phyloP scores from a whole-genome alignment of 2,888 invertebrate species.

The Bhutanitis thaidina region DNA sequence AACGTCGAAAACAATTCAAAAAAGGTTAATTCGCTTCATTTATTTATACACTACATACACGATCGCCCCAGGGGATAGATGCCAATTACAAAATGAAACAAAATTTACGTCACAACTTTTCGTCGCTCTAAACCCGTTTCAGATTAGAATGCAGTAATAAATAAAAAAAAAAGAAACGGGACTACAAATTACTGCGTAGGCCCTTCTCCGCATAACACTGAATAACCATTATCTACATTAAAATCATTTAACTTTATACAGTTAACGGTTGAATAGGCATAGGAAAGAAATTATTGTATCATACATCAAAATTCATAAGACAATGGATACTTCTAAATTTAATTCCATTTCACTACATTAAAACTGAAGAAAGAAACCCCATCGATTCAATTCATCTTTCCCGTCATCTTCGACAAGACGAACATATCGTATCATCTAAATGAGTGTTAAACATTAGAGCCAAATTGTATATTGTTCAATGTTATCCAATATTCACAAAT shows the following conservation, averaged over 20 bases:
- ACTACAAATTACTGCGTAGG: not conserved
- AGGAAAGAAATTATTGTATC: not conserved
- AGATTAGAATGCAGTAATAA: constrained; percentile 5
- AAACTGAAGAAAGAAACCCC: not conserved
- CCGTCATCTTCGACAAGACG: not conserved
- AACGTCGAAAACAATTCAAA: not conserved
- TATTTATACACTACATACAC: not conserved
- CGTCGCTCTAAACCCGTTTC: not conserved
- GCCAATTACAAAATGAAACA: not conserved
- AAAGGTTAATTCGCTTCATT: not conserved
- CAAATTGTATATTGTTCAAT: not conserved
- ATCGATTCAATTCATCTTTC: not conserved
- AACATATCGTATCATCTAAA: not conserved
- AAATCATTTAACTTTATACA: not conserved
- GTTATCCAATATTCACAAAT: not conserved
- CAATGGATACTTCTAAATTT: not conserved
- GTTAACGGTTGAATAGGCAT: not conserved
- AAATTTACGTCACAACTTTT: not conserved
- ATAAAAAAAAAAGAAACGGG: not conserved
- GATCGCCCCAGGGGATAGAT: not conserved
- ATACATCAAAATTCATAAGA: not conserved
- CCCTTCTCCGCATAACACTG: not conserved
- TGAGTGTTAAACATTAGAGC: not conserved
- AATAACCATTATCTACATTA: not conserved
- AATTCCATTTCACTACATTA: not conserved